Evolutionary conservation across 2,888 invertebrate species (phyloP).

Genomic region (Polietes domitor): DNA sequence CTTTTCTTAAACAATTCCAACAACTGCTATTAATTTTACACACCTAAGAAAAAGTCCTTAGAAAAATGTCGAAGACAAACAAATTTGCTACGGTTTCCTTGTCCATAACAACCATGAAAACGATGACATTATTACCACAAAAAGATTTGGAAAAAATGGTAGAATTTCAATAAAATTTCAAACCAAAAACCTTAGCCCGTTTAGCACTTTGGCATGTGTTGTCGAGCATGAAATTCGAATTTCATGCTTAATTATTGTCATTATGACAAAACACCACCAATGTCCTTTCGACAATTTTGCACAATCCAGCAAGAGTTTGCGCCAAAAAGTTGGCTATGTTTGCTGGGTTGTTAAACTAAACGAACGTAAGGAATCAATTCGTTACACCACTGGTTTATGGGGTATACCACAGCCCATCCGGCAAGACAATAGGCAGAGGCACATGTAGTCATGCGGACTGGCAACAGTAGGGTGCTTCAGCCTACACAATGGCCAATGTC

Average conservation of each 20-base stretch:
- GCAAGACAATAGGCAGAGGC: slow-evolving; percentile 35
- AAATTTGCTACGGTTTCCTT: slow-evolving; percentile 60
- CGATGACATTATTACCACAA: slow-evolving; percentile 67
- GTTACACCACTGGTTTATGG: slow-evolving; percentile 67
- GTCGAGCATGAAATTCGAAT: slow-evolving; percentile 67
- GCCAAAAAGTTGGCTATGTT: slow-evolving; percentile 55
- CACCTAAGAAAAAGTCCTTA: neutral
- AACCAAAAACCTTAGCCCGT: slow-evolving; percentile 16
- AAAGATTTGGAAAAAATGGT: slow-evolving; percentile 26
- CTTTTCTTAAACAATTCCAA: no score
- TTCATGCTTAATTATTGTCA: slow-evolving; percentile 65
- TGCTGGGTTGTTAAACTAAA: slow-evolving; percentile 24
- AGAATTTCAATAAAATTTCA: slow-evolving; percentile 40
- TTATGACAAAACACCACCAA: slow-evolving; percentile 40
- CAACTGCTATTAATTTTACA: neutral
- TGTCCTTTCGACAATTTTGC: slow-evolving; percentile 38
- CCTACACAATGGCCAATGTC: neutral
- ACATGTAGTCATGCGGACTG: neutral
- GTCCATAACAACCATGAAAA: slow-evolving; percentile 28
- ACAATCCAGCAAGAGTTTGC: slow-evolving; percentile 52
- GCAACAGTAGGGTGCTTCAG: slow-evolving; percentile 33
- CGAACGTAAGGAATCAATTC: slow-evolving; percentile 67
- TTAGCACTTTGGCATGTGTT: slow-evolving; percentile 68
- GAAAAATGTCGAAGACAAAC: neutral
- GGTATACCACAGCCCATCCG: slow-evolving; percentile 68